A percentile compares a stretch with the other conserved stretches of the same genome.
phyloP scores from a whole-genome alignment of 2,888 invertebrate genomes.

The Anthrax anthrax region DNA sequence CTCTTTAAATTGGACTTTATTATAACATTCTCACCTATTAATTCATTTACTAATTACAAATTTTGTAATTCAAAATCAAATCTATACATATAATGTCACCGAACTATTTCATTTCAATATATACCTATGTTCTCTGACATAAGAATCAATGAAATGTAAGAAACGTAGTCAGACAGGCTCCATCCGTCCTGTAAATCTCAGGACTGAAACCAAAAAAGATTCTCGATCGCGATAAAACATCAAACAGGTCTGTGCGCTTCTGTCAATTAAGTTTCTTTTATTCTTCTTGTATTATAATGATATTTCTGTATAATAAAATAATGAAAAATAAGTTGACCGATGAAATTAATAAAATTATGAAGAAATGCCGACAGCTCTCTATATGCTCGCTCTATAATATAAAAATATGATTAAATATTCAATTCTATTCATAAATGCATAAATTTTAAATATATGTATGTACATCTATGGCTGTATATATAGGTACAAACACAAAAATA shows the following conservation, averaged over 20 bases:
- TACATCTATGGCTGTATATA: too few species aligned
- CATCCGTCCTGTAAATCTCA: conserved; percentile 8
- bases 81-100: background rate
- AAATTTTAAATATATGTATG: too few species aligned
- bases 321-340: background rate
- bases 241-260: conserved; percentile 20
- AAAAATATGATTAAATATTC: too few species aligned
- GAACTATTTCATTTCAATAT: background rate
- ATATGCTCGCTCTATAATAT: too few species aligned
- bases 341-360: conserved; percentile 8
- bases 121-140: background rate
- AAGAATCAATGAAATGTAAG: conserved; percentile 4
- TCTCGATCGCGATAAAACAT: conserved; percentile 16
- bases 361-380: conserved; percentile 1
- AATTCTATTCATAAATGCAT: too few species aligned
- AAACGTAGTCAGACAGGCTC: conserved; percentile 7
- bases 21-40: background rate
- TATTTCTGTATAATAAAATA: background rate
- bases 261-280: conserved; percentile 18
- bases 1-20: too few species aligned
- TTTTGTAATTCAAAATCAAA: too few species aligned
- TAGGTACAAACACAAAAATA: too few species aligned
- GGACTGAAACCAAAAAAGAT: conserved; percentile 9
- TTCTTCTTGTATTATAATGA: conserved; percentile 3
- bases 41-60: background rate